These are phyloP conservation scores for Muscicapa striata DNA, from an alignment of 2,797 vertebrate species.

Conservation along the genomic window DNA sequence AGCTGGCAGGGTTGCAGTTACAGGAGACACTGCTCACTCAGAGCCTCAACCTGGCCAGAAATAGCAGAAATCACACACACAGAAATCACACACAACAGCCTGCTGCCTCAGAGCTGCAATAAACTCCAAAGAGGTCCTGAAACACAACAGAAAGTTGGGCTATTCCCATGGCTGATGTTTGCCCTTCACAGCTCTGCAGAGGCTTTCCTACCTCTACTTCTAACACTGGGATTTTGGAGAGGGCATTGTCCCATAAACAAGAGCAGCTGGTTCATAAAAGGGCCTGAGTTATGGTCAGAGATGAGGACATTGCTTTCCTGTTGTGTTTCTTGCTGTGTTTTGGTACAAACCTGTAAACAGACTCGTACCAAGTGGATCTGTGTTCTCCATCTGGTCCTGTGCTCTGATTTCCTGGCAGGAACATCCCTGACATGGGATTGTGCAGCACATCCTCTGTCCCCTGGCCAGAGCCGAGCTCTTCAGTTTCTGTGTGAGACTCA, in stretches of 20 bases:
- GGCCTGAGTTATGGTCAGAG: background rate
- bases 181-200: background rate
- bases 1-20: background rate
- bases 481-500: background rate
- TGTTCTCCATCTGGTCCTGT: slow-evolving; percentile 11
- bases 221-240: background rate
- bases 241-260: background rate
- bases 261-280: slow-evolving; percentile 22
- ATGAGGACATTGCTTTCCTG: background rate
- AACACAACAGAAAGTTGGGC: background rate
- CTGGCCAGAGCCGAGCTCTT: background rate
- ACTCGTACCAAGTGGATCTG: background rate
- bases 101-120: background rate
- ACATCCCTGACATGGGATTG: background rate
- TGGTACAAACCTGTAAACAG: slow-evolving; percentile 48
- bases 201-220: background rate
- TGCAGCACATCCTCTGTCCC: background rate
- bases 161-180: background rate
- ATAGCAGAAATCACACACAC: background rate
- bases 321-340: background rate
- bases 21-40: background rate
- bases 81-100: background rate
- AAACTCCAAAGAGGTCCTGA: background rate
- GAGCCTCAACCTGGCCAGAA: background rate
- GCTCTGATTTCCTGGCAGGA: slow-evolving; percentile 44